Base-by-base conservation (phyloP, 2,113 vertebrate genomes). In the Sciurus niger region DNA sequence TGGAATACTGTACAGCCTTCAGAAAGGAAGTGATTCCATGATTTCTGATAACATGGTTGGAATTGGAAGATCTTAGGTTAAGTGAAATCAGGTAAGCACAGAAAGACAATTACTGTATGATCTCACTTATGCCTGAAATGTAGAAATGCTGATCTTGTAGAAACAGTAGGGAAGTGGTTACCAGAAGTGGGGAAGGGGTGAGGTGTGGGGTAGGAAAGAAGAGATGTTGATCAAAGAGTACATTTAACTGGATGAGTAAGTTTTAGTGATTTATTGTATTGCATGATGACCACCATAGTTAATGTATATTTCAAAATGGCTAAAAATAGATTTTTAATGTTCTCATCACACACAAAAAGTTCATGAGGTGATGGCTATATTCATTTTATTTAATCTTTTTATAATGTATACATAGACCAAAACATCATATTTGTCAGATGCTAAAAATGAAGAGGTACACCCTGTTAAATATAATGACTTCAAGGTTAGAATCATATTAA, bases 401-500 rank as follows among this genome's bases (percentile, higher is more conserved):
- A 55, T 34, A 80, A n/a, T 58, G 20, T 80, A 24, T 8, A 58
- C 6, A 10, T 58, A 12, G 63, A 63, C 84, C 65, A 90, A 63
- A 63, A 28, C 60, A 28, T 25, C 60, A 10, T 63, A 63, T 63
- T 63, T 63, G 24, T 63, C 48, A 70, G n/a, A 79, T 90, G 46
- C 17, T 40, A 43, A 34, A 55, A 58, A 37, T 92, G 55, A 58
- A 82, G 48, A 91, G 37, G 20, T 72, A 1, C 10, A 43, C 5
- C 22, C 55, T 37, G 30, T 78, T 55, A 72, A 72, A 48, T 70
- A 89, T n/a, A 48, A 82, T 85, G 43, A 12, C 53, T 95, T 78
- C 37, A 83, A 95, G 85, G 53, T 53, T 87, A 55, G 85, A 46
- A 55, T 90, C 83, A 84, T 90, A 80, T 93, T 95, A 87, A 79